Conservation (phyloP, 2,797 vertebrate genomes). For the Potorous gilbertii region DNA sequence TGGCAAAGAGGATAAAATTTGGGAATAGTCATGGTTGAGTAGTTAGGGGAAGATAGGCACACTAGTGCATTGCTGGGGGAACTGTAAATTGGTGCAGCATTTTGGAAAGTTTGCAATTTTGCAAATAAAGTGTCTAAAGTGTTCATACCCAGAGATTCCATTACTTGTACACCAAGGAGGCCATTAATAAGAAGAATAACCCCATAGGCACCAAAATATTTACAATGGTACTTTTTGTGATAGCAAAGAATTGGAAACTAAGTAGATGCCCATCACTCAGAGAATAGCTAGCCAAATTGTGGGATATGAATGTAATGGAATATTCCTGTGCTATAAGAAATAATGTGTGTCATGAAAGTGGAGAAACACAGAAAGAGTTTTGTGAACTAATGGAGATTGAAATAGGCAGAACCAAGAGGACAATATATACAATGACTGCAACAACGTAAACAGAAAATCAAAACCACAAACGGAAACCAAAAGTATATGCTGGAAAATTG, state of each 20-base stretch:
- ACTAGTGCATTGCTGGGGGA: neutral
- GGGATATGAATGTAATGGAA: neutral
- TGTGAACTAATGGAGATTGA: neutral
- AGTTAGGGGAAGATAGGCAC: neutral
- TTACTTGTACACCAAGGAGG: neutral
- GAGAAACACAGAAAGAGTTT: neutral
- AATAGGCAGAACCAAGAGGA: neutral
- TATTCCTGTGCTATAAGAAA: neutral
- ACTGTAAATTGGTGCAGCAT: neutral
- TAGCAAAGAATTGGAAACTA: neutral
- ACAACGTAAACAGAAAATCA: neutral
- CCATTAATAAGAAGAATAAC: neutral
- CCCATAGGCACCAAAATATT: neutral
- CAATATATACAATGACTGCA: neutral
- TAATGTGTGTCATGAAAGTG: neutral
- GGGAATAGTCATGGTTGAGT: neutral
- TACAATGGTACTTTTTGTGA: neutral
- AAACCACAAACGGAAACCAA: neutral
- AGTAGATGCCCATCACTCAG: neutral
- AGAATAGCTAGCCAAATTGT: neutral
- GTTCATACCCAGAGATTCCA: neutral
- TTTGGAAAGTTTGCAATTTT: neutral
- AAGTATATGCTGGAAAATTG: neutral
- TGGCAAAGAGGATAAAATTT: neutral
- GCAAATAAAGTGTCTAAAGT: neutral